Evolutionary conservation across 2,113 vertebrate species (phyloP), one percentile per base, ranked within the genome.

Genomic region (Pheucticus melanocephalus): DNA sequence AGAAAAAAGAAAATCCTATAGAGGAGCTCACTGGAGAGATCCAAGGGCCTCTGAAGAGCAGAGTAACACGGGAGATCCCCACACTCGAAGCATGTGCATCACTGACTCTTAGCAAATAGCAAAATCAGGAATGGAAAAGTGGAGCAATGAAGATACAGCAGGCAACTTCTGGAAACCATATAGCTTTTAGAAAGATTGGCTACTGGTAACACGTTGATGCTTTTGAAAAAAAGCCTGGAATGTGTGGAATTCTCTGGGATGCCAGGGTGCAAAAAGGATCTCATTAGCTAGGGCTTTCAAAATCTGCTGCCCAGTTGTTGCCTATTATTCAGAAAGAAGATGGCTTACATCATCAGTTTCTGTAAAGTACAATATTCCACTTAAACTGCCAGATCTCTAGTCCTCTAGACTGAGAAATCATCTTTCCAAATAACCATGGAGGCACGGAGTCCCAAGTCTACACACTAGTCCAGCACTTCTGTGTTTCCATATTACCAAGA

Each of bases 171-270:
- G 78, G 39, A 77, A 88, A 82, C 0, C 4, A 48, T 9, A 66
- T 60, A 75, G 85, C 54, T 53, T 94, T 93, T 47, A 78, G 25
- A 92, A 73, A 92, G 76, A 66, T 4, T 68, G 23, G 53, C 77
- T 81, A 76, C 80, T 33, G n/a, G 82, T 64, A 90, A 92, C 68
- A 95, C 31, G 60, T 12, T 48, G 82, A 93, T 83, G 76, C 82
- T 90, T 94, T 86, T 6, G 5, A 63, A 27, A 88, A 88, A 84
- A 90, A 91, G 88, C 8, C 75, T 78, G 92, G 93, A 94, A 95
- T 91, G 82, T 39, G 45, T 86, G 91, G 92, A 96, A 95, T 95
- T 94, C 77, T 78, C 77, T 5, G 9, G 71, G 89, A 80, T 93
- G 90, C 76, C 88, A 92, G 82, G 80, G 80, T 91, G 86, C 61